Conservation (phyloP, 2,797 vertebrate species). For the Acrocephalus scirpaceus region DNA sequence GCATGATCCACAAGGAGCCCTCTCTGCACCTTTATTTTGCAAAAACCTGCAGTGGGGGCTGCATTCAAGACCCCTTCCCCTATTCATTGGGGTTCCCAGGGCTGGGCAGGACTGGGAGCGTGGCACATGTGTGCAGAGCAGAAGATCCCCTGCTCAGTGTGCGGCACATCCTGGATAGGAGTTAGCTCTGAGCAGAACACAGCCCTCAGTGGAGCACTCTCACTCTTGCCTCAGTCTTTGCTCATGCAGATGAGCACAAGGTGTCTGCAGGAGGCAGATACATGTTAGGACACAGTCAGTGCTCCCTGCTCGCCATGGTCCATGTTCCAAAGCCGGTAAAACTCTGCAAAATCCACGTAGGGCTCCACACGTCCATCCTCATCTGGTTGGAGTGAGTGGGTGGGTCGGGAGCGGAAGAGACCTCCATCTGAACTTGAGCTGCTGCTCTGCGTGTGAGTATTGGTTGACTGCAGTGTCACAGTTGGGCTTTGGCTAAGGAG, state of each 20-base stretch:
- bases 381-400: constrained; percentile 90
- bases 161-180: neutral
- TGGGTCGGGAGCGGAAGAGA: constrained; percentile 89
- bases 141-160: neutral
- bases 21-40: neutral
- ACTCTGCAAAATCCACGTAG: constrained; percentile 96
- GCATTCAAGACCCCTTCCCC: neutral
- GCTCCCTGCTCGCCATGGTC: constrained; percentile 85
- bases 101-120: neutral
- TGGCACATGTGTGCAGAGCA: neutral
- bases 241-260: neutral
- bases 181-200: neutral
- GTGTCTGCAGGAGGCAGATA: neutral
- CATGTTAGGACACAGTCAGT: constrained; percentile 69
- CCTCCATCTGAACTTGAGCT: constrained; percentile 94
- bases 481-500: constrained; percentile 91
- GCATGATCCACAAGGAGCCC: neutral
- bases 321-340: constrained; percentile 91
- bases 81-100: neutral
- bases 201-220: neutral
- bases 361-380: constrained; percentile 94
- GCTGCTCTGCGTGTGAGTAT: constrained; percentile 97
- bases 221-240: neutral
- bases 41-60: neutral
- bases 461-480: constrained; percentile 94